Conservation (phyloP, 1,140 invertebrate species). For the Lepidurus arcticus region DNA sequence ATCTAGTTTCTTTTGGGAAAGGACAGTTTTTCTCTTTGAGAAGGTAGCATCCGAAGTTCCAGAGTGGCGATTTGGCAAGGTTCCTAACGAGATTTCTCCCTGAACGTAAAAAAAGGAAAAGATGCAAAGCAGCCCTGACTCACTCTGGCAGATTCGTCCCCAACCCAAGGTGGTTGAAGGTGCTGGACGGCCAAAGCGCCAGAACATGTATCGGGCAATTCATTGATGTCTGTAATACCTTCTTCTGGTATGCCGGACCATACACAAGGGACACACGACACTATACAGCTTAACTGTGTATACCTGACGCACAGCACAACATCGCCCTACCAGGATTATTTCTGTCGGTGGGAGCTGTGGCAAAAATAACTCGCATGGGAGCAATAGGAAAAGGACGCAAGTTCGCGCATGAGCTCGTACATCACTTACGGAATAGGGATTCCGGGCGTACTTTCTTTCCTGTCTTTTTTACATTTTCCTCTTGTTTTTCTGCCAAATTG, state of each 20-base stretch:
- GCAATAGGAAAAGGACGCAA: background rate
- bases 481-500: background rate
- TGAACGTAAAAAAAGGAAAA: background rate
- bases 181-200: background rate
- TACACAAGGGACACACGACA: background rate
- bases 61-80: background rate
- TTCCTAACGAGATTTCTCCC: constrained; percentile 3
- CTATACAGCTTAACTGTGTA: background rate
- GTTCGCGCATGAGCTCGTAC: background rate
- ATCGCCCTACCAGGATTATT: background rate
- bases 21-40: background rate
- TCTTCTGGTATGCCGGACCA: background rate
- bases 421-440: background rate
- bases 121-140: background rate
- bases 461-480: background rate
- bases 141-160: constrained; percentile 5
- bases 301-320: background rate
- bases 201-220: background rate
- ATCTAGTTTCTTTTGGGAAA: constrained; percentile 7
- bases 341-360: background rate
- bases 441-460: too few species aligned
- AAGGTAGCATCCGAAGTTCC: background rate
- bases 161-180: background rate
- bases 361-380: background rate
- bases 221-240: background rate